Conservation (phyloP, 2,888 invertebrate species). For the Sesamia inferens region DNA sequence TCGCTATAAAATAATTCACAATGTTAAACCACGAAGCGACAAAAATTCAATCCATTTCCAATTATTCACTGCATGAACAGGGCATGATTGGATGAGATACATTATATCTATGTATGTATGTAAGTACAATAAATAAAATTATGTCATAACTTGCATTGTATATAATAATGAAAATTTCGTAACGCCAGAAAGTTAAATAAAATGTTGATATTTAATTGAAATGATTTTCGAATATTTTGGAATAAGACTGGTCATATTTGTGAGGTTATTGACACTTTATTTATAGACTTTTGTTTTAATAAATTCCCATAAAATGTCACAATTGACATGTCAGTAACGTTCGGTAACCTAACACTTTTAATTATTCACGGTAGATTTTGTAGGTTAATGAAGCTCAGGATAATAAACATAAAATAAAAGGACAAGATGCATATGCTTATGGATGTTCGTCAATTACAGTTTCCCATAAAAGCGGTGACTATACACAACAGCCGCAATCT, state of each 20-base stretch:
- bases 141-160: conserved; percentile 30
- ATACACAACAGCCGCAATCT: too few species aligned
- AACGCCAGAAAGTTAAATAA: conserved; percentile 1
- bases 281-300: neutral
- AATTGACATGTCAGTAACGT: neutral
- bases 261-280: neutral
- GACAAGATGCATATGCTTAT: neutral
- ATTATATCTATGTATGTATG: neutral
- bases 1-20: conserved; percentile 39
- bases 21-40: conserved; percentile 39
- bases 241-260: neutral
- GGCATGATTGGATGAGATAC: conserved; percentile 50
- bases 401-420: conserved; percentile 1
- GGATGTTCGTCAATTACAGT: neutral
- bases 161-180: conserved; percentile 21
- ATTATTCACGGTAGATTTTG: neutral
- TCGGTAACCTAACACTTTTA: neutral
- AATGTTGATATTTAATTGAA: neutral
- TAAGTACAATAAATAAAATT: conserved; percentile 46
- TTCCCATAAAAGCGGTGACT: too few species aligned
- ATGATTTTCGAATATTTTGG: neutral
- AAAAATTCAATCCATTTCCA: conserved; percentile 55
- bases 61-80: conserved; percentile 49
- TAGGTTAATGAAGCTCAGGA: neutral
- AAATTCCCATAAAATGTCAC: neutral